Evolutionary conservation across 2,113 vertebrate species (phyloP).

Genomic region (Chunga burmeisteri): DNA sequence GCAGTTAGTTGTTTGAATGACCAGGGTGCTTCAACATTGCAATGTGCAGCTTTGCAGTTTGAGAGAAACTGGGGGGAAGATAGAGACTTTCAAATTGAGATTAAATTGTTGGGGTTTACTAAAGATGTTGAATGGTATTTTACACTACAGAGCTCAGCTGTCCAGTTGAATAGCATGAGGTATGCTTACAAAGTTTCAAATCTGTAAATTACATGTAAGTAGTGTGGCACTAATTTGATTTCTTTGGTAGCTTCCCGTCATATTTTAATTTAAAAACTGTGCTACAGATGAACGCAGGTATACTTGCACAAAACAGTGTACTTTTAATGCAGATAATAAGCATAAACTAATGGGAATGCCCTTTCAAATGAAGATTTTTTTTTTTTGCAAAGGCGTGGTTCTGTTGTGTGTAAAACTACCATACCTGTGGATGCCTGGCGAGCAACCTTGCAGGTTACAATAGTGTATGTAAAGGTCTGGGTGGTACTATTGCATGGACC

Average conservation of each 20-base stretch:
- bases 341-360: neutral
- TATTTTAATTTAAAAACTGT: neutral
- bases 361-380: neutral
- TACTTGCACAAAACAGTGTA: neutral
- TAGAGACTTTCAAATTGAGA: neutral
- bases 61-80: neutral
- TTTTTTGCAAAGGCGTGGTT: neutral
- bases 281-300: neutral
- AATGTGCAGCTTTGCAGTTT: neutral
- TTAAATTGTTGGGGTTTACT: neutral
- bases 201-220: neutral
- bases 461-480: rapidly evolving
- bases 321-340: neutral
- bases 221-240: neutral
- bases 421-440: neutral
- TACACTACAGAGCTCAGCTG: neutral
- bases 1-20: neutral
- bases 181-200: neutral
- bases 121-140: neutral
- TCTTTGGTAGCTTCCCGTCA: neutral
- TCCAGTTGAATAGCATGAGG: neutral
- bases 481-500: neutral
- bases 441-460: neutral
- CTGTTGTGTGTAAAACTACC: neutral
- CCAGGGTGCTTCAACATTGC: neutral